These are phyloP conservation scores for Vulpes ferrilata DNA, from an alignment of 2,113 vertebrate genomes.

Conservation along the genomic window DNA sequence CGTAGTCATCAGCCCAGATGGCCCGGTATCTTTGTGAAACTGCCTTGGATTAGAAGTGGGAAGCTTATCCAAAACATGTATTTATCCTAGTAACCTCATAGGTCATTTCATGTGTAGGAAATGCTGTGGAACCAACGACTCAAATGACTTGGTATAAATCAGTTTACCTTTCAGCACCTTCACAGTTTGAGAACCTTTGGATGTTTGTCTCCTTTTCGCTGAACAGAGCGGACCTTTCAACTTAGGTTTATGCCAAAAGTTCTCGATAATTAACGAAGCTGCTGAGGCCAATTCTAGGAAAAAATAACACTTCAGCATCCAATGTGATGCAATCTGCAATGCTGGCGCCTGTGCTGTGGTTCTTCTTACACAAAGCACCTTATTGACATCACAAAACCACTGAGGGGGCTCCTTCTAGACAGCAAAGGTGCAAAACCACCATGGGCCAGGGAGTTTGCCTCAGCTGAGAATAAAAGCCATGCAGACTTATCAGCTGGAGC, in stretches of 20 bases:
- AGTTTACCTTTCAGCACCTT: slow-evolving; percentile 55
- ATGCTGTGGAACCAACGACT: slow-evolving; percentile 13
- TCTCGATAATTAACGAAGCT: slow-evolving; percentile 43
- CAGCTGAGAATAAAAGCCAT: background rate
- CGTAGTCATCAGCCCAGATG: background rate
- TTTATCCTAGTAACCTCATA: slow-evolving; percentile 29
- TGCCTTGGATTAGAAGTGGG: background rate
- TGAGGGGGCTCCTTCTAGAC: background rate
- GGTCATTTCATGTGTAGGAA: slow-evolving; percentile 13
- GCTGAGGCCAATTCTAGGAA: slow-evolving; percentile 45
- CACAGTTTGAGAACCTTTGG: background rate
- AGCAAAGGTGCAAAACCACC: background rate
- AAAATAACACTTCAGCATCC: background rate
- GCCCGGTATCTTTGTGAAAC: background rate
- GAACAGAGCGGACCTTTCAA: slow-evolving; percentile 63
- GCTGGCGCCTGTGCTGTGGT: background rate
- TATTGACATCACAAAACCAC: background rate
- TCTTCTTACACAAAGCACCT: slow-evolving; percentile 4
- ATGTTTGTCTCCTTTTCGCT: background rate
- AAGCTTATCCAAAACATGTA: slow-evolving; percentile 14
- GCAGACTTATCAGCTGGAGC: background rate
- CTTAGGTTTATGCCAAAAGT: slow-evolving; percentile 1
- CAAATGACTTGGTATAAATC: background rate
- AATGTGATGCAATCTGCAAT: slow-evolving; percentile 23
- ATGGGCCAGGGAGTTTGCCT: background rate